Conservation (phyloP, 2,113 vertebrate species). For the Alethe diademata region DNA sequence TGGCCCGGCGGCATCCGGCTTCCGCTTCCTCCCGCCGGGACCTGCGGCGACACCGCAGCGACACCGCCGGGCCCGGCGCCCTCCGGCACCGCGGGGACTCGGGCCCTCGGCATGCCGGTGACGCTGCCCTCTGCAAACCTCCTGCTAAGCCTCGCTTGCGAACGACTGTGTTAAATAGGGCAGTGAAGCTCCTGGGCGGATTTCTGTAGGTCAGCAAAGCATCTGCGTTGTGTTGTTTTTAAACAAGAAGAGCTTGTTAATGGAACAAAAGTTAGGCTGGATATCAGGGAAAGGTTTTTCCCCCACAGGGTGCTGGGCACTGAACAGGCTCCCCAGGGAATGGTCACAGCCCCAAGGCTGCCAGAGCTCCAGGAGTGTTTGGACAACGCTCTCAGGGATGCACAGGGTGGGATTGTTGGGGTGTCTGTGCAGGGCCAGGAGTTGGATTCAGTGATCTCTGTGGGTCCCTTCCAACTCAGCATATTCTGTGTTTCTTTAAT, state of each 20-base stretch:
- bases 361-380: background rate
- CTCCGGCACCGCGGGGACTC: accelerated
- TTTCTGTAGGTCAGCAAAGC: background rate
- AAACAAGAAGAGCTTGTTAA: background rate
- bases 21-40: background rate
- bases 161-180: background rate
- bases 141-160: background rate
- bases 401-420: background rate
- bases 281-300: background rate
- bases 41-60: background rate
- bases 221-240: accelerated
- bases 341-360: background rate
- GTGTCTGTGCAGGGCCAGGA: background rate
- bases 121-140: accelerated
- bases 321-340: background rate
- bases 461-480: background rate
- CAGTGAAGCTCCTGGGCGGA: no score
- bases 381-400: background rate
- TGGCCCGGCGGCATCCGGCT: background rate
- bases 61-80: background rate
- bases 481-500: background rate
- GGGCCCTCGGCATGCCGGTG: accelerated
- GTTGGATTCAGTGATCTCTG: accelerated
- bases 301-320: background rate
- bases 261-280: background rate